Conservation (phyloP, 1,140 invertebrate species). For the Pinna nobilis region DNA sequence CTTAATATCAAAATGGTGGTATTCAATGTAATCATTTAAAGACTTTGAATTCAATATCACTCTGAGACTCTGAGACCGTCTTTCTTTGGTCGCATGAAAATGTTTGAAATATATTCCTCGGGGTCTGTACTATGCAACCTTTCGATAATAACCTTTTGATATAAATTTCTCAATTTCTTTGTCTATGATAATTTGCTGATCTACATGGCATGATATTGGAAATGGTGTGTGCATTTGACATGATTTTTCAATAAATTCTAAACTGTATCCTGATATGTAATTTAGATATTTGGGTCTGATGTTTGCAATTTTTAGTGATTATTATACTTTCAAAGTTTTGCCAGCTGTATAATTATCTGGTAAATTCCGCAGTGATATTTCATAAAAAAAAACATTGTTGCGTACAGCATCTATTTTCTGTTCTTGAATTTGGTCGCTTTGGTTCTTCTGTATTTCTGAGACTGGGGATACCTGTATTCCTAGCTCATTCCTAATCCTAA, state of each 20-base stretch:
- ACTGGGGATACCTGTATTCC: not conserved
- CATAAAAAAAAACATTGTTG: no score
- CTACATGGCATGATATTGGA: no score
- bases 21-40: constrained; percentile 45
- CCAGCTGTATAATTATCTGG: not conserved
- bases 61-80: constrained; percentile 43
- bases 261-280: no score
- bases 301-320: no score
- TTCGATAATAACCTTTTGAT: constrained; percentile 33
- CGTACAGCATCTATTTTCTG: no score
- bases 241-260: no score
- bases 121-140: not conserved
- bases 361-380: not conserved
- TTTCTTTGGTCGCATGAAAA: constrained; percentile 49
- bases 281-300: no score
- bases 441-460: not conserved
- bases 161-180: constrained; percentile 24
- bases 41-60: constrained; percentile 51
- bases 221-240: no score
- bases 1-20: constrained; percentile 59
- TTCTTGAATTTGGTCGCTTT: no score
- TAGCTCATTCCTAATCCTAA: not conserved
- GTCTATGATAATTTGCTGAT: constrained; percentile 4
- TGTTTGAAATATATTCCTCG: constrained; percentile 44
- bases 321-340: not conserved